A percentile compares a stretch with the other conserved stretches of the same genome.
Evolutionary conservation across 2,113 vertebrate genomes (phyloP).

Genomic region (Calypte anna): DNA sequence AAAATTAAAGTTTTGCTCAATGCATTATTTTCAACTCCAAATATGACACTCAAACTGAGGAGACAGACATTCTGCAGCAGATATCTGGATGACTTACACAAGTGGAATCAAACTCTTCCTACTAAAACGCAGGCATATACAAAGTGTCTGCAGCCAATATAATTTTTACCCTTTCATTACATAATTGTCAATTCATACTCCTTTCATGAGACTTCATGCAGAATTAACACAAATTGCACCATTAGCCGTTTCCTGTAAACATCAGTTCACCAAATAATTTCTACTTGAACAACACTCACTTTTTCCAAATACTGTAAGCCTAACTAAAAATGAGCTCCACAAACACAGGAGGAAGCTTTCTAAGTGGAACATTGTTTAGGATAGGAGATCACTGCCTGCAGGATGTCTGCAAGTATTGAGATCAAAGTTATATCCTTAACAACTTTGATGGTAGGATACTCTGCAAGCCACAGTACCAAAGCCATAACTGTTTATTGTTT

Average conservation of each 20-base stretch:
- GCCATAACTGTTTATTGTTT: background rate
- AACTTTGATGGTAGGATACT: background rate
- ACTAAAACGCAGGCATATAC: background rate
- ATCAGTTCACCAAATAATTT: background rate
- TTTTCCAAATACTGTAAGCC: background rate
- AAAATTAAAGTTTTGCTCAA: background rate
- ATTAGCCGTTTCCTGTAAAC: background rate
- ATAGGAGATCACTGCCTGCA: background rate
- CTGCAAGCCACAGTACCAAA: background rate
- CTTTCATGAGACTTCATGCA: background rate
- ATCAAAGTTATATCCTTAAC: background rate
- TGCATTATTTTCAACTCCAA: background rate
- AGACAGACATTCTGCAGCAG: background rate
- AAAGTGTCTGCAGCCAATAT: background rate
- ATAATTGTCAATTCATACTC: background rate
- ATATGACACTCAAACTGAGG: background rate
- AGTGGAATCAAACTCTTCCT: background rate
- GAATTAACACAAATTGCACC: background rate
- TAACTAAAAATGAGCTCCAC: background rate
- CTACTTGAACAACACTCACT: background rate
- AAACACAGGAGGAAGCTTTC: background rate
- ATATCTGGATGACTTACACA: background rate
- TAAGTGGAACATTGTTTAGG: background rate
- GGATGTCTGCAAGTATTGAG: background rate
- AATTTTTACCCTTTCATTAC: background rate